phyloP scores from a whole-genome alignment of 2,888 invertebrate genomes.

The Ametastegia equiseti region DNA sequence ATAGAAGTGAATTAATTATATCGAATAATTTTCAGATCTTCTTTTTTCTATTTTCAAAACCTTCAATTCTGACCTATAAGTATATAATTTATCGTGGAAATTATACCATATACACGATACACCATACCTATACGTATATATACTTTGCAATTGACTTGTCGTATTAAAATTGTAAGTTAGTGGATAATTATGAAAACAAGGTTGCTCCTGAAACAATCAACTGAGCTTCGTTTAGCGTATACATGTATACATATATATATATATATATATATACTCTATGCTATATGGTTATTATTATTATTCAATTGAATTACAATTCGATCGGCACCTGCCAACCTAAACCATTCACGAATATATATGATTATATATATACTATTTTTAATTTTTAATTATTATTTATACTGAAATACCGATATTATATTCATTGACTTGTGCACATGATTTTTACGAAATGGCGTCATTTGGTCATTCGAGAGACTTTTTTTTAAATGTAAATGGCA shows the following conservation, averaged over 20 bases:
- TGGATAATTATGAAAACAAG: conserved; percentile 49
- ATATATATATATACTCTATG: not conserved
- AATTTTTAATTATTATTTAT: too few relatives aligned
- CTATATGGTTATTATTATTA: not conserved
- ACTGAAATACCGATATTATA: too few relatives aligned
- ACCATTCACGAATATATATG: too few relatives aligned
- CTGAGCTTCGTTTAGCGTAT: conserved; percentile 73
- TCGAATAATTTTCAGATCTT: not conserved
- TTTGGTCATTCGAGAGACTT: too few relatives aligned
- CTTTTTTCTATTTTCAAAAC: not conserved
- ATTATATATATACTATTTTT: too few relatives aligned
- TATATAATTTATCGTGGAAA: not conserved
- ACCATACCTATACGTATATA: not conserved
- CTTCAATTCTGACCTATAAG: not conserved
- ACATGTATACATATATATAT: too few relatives aligned
- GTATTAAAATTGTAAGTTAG: conserved; percentile 22
- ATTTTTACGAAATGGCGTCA: too few relatives aligned
- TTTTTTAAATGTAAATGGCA: too few relatives aligned
- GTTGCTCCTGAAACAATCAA: conserved; percentile 72
- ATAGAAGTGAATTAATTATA: not conserved
- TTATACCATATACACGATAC: not conserved
- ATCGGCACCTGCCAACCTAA: too few relatives aligned
- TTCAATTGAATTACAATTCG: too few relatives aligned
- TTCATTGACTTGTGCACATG: too few relatives aligned
- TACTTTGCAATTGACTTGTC: not conserved